These are phyloP conservation scores for Bambusicola thoracicus DNA, from an alignment of 2,113 vertebrate genomes.

Conservation along the genomic window DNA sequence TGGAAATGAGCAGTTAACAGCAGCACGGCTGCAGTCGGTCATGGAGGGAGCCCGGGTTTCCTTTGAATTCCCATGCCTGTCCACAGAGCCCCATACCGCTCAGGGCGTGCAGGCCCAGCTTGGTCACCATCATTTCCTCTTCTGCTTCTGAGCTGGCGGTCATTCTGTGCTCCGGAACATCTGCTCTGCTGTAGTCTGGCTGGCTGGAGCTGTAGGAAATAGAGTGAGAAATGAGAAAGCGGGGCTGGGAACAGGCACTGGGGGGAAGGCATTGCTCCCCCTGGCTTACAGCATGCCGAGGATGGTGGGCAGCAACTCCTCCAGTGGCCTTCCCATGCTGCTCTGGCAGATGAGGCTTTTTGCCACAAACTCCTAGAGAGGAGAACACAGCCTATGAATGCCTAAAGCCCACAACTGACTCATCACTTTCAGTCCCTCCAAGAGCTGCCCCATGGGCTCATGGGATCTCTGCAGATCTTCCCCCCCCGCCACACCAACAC, in stretches of 20 bases:
- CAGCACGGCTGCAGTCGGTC: not conserved
- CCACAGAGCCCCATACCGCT: conserved; percentile 69
- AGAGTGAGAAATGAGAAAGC: not conserved
- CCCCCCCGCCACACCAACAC: no score
- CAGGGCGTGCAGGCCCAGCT: conserved; percentile 76
- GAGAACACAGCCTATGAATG: not conserved
- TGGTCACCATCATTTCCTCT: conserved; percentile 68
- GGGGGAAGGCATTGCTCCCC: accelerated
- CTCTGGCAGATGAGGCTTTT: conserved; percentile 73
- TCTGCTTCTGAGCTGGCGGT: not conserved
- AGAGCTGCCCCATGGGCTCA: not conserved
- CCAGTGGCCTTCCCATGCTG: conserved; percentile 66
- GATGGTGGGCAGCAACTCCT: conserved; percentile 83
- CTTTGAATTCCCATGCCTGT: not conserved
- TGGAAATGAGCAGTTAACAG: not conserved
- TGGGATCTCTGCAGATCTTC: not conserved
- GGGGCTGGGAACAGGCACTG: accelerated
- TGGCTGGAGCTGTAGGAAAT: not conserved
- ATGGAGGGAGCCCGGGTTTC: not conserved
- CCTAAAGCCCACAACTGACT: not conserved
- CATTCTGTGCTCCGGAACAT: not conserved
- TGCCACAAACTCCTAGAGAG: conserved; percentile 81
- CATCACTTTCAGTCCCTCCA: not conserved
- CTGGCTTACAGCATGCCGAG: conserved; percentile 78
- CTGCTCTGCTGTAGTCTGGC: conserved; percentile 9